phyloP scores from a whole-genome alignment of 2,797 vertebrate species.

The Crocodylus rhombifer region DNA sequence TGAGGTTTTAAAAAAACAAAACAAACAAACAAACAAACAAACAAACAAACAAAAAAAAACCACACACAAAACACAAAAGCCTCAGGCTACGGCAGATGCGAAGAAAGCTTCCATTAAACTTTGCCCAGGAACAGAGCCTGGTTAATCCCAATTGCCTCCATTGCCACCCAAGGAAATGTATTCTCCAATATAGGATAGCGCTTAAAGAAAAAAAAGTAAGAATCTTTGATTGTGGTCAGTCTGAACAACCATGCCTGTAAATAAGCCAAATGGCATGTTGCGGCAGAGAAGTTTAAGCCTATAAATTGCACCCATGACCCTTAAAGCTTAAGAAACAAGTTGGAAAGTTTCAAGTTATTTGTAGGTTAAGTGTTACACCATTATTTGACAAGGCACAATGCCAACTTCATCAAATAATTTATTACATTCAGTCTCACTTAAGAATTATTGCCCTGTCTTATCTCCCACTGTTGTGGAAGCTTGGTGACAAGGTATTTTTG shows the following conservation, averaged over 20 bases:
- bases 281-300: background rate
- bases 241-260: background rate
- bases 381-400: background rate
- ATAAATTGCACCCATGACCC: background rate
- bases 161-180: background rate
- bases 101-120: background rate
- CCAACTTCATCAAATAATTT: background rate
- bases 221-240: background rate
- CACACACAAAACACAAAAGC: too few relatives aligned
- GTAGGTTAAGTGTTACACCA: background rate
- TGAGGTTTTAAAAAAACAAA: background rate
- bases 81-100: background rate
- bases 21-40: background rate
- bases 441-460: background rate
- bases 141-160: background rate
- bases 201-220: background rate
- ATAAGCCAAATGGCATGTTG: accelerated
- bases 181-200: background rate
- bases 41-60: too few relatives aligned
- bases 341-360: background rate
- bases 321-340: accelerated
- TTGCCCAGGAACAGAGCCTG: background rate
- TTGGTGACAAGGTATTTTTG: background rate
- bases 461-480: background rate
- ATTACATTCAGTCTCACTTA: background rate